Evolutionary conservation across 2,888 invertebrate genomes (phyloP), one percentile per base, ranked within the genome.

Genomic region (Pristionchus japonicus): DNA sequence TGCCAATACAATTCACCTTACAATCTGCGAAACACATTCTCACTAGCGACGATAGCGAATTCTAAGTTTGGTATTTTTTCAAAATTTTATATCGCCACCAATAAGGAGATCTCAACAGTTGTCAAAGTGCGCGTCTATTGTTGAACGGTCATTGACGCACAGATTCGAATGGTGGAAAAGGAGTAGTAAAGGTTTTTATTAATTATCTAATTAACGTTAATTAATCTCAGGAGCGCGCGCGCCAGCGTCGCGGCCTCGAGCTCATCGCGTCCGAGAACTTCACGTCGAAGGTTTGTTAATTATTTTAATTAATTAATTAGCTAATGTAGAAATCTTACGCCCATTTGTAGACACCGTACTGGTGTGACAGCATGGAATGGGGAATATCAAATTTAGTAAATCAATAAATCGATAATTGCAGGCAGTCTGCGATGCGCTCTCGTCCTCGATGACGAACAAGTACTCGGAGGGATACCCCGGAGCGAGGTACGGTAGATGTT

Each of bases 211-310:
- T 67, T 70, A 34, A 40, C 6, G 11, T 9, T 43, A 43, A 89
- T 92, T 70, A 86, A n/a, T n/a, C n/a, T n/a, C n/a, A 95, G 91
- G 99, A 99, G 95, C 98, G 98, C 95, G 95, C 96, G 47, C 96
- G 99, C 13, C 99, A 99, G 95, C 95, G 95, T 89, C 95, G 96
- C 91, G 97, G 98, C 0, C 95, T 99, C 89, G 99, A 99, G 95
- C 96, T 99, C 96, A 99, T 99, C 94, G 98, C 99, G 23, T 98
- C 98, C 52, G 99, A 98, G 93, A 96, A 96, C 91, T 96, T 95
- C 93, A 95, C 95, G 47, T 95, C 95, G 89, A 94, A 93, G 77
- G 70, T 70, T 49, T 47, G 6, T 52, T 52, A 57, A 52, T 40
- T 84, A 49, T 13, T 52, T 83, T 23, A 31, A 4, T 83, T 27